Evolutionary conservation across 1,140 invertebrate species (phyloP).

Genomic region (Psilanteris sp.): DNA sequence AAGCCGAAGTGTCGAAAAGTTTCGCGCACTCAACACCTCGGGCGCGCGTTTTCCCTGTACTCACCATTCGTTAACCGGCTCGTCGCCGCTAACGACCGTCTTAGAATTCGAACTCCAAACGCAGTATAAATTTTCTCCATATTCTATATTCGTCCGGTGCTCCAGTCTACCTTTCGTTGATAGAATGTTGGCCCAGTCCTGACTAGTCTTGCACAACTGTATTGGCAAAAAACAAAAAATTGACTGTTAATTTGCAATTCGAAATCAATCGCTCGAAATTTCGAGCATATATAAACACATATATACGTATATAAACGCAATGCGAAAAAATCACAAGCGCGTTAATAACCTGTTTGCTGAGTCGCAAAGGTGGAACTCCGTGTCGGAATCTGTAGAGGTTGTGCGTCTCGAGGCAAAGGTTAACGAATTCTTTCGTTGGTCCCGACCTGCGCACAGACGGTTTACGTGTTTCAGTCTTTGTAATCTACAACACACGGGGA

Average conservation of each 20-base stretch:
- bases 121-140: slow-evolving; percentile 91
- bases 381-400: slow-evolving; percentile 88
- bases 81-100: slow-evolving; percentile 83
- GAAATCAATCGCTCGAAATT: no score
- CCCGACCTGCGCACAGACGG: slow-evolving; percentile 78
- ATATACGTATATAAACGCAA: no score
- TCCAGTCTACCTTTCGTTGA: slow-evolving; percentile 84
- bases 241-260: no score
- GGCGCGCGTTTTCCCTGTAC: no score
- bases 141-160: slow-evolving; percentile 87
- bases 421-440: slow-evolving; percentile 76
- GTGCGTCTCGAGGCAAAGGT: slow-evolving; percentile 86
- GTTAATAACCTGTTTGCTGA: slow-evolving; percentile 84
- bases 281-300: no score
- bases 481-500: slow-evolving; percentile 69
- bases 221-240: no score
- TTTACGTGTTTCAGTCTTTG: slow-evolving; percentile 79
- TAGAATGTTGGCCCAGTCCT: slow-evolving; percentile 90
- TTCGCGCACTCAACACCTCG: no score
- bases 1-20: no score
- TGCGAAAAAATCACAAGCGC: slow-evolving; percentile 5
- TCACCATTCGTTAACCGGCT: slow-evolving; percentile 88
- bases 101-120: slow-evolving; percentile 87
- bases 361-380: slow-evolving; percentile 83
- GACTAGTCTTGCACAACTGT: slow-evolving; percentile 85